Evolutionary conservation across 2,888 invertebrate genomes (phyloP).

Genomic region (Philereme vetulata): DNA sequence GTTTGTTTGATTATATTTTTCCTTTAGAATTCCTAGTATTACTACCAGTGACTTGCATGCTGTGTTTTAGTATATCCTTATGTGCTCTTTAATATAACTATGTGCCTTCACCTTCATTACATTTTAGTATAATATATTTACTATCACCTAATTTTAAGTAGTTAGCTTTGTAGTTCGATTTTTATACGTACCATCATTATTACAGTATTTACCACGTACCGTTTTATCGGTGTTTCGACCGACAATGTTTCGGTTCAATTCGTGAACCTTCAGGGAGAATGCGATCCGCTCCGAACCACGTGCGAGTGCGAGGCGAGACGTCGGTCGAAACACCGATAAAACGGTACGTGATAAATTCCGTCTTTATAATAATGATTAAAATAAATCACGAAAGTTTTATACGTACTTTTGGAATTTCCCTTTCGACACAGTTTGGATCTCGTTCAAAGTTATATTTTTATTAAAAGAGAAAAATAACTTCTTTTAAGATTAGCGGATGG

Average conservation of each 20-base stretch:
- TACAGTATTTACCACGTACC: no score
- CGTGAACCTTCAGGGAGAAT: no score
- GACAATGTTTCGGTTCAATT: no score
- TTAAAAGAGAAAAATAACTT: constrained; percentile 45
- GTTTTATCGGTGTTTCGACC: no score
- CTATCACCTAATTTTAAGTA: constrained; percentile 67
- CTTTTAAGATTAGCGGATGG: constrained; percentile 70
- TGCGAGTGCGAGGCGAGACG: no score
- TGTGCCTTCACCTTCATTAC: constrained; percentile 40
- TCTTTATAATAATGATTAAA: no score
- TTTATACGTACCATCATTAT: constrained; percentile 44
- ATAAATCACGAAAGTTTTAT: constrained; percentile 30
- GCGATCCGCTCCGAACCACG: no score
- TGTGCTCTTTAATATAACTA: constrained; percentile 27
- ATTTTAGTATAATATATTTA: constrained; percentile 39
- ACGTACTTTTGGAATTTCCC: constrained; percentile 56
- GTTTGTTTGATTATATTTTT: neutral
- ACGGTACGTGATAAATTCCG: no score
- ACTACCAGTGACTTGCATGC: constrained; percentile 11
- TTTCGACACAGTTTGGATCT: constrained; percentile 66
- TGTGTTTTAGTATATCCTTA: constrained; percentile 14
- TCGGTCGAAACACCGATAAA: no score
- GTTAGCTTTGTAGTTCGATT: constrained; percentile 62
- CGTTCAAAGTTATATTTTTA: constrained; percentile 69
- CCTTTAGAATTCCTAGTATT: neutral